These are phyloP conservation scores for Novumbra hubbsi DNA, from an alignment of 2,797 vertebrate species.

Conservation along the genomic window DNA sequence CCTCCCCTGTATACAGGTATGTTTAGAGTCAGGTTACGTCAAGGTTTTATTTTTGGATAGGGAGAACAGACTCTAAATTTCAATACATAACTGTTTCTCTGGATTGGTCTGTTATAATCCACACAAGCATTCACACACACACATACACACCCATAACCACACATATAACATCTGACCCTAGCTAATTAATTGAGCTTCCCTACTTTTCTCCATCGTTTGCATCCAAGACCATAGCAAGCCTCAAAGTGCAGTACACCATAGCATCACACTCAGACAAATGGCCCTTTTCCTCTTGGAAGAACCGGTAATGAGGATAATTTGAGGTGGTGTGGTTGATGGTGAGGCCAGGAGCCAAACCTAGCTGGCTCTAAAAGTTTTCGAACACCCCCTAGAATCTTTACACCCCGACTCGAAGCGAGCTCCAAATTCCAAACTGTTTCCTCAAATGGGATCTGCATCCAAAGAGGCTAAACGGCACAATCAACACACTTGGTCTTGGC, in stretches of 20 bases:
- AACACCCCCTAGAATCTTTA: conserved; percentile 23
- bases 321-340: conserved; percentile 62
- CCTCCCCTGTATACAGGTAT: too few relatives aligned
- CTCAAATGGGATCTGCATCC: too few relatives aligned
- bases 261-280: conserved; percentile 64
- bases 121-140: not conserved
- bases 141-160: not conserved
- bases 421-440: conserved; percentile 48
- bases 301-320: conserved; percentile 75
- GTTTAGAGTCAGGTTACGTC: too few relatives aligned
- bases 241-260: conserved; percentile 28
- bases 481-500: not conserved
- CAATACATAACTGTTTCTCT: conserved; percentile 43
- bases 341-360: conserved; percentile 62
- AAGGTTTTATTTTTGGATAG: conserved; percentile 31
- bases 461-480: not conserved
- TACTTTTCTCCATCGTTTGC: conserved; percentile 51
- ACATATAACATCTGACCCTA: conserved; percentile 50
- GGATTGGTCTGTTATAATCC: conserved; percentile 37
- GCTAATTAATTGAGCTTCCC: conserved; percentile 46
- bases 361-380: conserved; percentile 62
- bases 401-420: conserved; percentile 53
- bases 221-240: conserved; percentile 55
- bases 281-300: conserved; percentile 64
- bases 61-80: conserved; percentile 43